Conservation (phyloP, 35 echinoderm and acorn worm species). For the Acanthaster planci region DNA sequence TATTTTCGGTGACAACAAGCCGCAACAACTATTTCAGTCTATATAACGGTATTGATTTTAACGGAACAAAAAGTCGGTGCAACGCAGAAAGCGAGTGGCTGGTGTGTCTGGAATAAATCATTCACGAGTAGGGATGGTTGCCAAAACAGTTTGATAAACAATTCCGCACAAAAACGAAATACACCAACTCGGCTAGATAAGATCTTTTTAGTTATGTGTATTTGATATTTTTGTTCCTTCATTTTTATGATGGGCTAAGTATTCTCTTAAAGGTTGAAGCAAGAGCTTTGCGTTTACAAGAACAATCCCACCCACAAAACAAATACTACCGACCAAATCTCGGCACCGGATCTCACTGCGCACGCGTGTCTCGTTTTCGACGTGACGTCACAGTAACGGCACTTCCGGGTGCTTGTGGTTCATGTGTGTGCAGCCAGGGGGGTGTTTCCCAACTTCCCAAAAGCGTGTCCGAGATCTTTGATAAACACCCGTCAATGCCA, state of each 20-base stretch:
- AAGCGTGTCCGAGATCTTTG: conserved; percentile 14
- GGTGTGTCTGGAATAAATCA: not conserved
- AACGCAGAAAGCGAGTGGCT: not conserved
- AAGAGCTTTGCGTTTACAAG: not conserved
- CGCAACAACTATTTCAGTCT: not conserved
- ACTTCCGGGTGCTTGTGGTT: not conserved
- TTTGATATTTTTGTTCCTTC: not conserved
- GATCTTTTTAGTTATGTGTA: not conserved
- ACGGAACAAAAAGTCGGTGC: not conserved
- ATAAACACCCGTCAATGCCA: not conserved
- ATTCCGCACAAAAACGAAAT: not conserved
- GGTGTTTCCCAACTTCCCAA: not conserved
- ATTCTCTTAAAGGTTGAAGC: not conserved
- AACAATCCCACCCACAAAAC: not conserved
- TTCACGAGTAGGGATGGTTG: conserved; percentile 18
- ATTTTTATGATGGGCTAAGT: no score
- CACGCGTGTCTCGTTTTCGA: not conserved
- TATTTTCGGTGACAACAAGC: conserved; percentile 9
- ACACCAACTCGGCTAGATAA: not conserved
- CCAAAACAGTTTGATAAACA: not conserved
- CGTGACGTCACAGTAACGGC: conserved; percentile 13
- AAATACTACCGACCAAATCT: conserved; percentile 14
- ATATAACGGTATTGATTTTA: not conserved
- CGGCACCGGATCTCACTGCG: not conserved
- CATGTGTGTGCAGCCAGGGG: not conserved